Evolutionary conservation across 2,797 vertebrate genomes (phyloP), one percentile per base, ranked within the genome.

Genomic region (Thripadectes ignobilis): DNA sequence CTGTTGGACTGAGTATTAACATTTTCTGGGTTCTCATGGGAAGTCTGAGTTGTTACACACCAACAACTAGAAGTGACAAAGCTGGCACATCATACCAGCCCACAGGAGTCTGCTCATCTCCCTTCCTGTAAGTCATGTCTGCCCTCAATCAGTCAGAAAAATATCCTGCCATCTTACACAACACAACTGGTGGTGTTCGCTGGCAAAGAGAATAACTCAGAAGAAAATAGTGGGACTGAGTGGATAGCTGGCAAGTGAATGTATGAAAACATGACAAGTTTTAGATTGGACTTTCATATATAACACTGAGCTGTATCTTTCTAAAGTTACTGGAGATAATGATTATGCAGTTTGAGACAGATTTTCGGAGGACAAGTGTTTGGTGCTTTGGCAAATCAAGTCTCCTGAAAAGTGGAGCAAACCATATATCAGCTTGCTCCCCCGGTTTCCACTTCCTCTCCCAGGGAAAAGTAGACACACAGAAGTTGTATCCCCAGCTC

Each of bases 161-260:
- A 76, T 10, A 52, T 14, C 61, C 87, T 88, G 68, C 32, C 0
- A 0, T 6, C 4, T 32, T 62, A 36, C 58, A 46, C 78, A 76
- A 20, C 58, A 34, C 0, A 0, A 32, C 41, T 36, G 52, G n/a
- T 63, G 48, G 11, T 57, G 45, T 29, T 66, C 0, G 0, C n/a
- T 80, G 39, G 30, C 0, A 0, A 32, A 32, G 18, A 43, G 77
- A 87, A 10, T 59, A 75, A 58, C 58, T 78, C 76, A 17, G 32
- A 26, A 66, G 52, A 61, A 84, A 80, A 69, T 12, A 34, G 48
- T 19, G 27, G 29, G n/a, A 24, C 14, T 57, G 20, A 34, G 10
- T 38, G 18, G 19, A 29, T 12, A 72, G 65, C 10, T 84, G 76
- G 41, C n/a, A 62, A 54, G 32, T 10, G 76, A 82, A 69, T 5